Conservation (phyloP, 2,888 invertebrate genomes). For the Troides helena region DNA sequence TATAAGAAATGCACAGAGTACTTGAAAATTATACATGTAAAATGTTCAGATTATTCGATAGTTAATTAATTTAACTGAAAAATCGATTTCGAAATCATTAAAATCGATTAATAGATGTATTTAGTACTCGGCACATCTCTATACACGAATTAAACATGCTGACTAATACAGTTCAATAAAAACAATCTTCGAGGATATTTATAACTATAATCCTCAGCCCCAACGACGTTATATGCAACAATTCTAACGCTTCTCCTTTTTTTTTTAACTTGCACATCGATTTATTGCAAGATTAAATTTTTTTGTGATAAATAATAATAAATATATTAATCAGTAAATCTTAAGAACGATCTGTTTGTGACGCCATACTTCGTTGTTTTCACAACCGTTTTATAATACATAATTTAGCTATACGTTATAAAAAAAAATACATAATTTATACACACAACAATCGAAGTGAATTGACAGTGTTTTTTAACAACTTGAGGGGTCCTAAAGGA, state of each 20-base stretch:
- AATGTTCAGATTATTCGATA: background rate
- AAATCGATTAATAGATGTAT: background rate
- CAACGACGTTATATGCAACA: background rate
- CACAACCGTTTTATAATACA: conserved; percentile 26
- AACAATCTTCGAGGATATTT: background rate
- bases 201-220: background rate
- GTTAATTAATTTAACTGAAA: background rate
- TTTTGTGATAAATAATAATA: conserved; percentile 21
- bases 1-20: conserved; percentile 2
- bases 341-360: conserved; percentile 23
- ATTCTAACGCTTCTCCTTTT: background rate
- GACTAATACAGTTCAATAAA: conserved; percentile 6
- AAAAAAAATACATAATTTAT: background rate
- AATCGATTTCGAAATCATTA: conserved; percentile 1
- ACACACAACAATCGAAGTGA: background rate
- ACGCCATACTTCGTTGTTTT: conserved; percentile 26
- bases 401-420: background rate
- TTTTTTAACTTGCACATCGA: background rate
- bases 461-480: background rate
- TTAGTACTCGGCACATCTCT: background rate
- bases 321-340: conserved; percentile 14
- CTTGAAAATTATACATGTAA: background rate
- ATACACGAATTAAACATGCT: conserved; percentile 3
- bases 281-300: background rate
- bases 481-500: no score